Evolutionary conservation across 2,888 invertebrate genomes (phyloP).

Genomic region (Sericinus montela): DNA sequence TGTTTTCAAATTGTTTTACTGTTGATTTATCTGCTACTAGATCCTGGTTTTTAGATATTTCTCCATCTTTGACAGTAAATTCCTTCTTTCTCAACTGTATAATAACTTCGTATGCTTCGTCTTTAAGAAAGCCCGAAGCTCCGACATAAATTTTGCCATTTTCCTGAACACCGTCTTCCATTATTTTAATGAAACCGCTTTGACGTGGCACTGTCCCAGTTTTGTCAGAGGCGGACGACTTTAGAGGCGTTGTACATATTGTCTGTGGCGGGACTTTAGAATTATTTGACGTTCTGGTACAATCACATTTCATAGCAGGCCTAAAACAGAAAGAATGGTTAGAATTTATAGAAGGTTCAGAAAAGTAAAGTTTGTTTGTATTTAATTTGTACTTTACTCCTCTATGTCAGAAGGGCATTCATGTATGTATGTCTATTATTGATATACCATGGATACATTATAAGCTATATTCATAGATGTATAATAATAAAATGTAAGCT

Average conservation of each 20-base stretch:
- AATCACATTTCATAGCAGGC: no score
- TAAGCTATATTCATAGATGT: no score
- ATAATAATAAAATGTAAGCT: no score
- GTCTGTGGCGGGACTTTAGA: slow-evolving; percentile 30
- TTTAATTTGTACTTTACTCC: no score
- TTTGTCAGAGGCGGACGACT: slow-evolving; percentile 39
- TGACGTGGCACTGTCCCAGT: slow-evolving; percentile 29
- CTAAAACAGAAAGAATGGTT: no score
- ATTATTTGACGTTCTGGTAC: not conserved
- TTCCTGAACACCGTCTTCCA: slow-evolving; percentile 48
- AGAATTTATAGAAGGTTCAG: no score
- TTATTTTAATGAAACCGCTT: slow-evolving; percentile 46
- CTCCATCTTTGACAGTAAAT: slow-evolving; percentile 17
- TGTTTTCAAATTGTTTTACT: not conserved
- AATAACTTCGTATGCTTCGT: slow-evolving; percentile 65
- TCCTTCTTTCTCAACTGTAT: slow-evolving; percentile 67
- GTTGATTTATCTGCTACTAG: not conserved
- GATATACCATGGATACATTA: no score
- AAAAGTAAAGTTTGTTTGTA: no score
- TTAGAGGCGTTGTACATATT: slow-evolving; percentile 48
- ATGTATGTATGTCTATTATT: no score
- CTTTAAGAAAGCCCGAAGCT: slow-evolving; percentile 54
- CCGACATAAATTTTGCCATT: slow-evolving; percentile 64
- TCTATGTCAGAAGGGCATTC: no score
- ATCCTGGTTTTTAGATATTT: slow-evolving; percentile 12